phyloP scores from a whole-genome alignment of 2,888 invertebrate species.

The Hypomecis punctinalis region DNA sequence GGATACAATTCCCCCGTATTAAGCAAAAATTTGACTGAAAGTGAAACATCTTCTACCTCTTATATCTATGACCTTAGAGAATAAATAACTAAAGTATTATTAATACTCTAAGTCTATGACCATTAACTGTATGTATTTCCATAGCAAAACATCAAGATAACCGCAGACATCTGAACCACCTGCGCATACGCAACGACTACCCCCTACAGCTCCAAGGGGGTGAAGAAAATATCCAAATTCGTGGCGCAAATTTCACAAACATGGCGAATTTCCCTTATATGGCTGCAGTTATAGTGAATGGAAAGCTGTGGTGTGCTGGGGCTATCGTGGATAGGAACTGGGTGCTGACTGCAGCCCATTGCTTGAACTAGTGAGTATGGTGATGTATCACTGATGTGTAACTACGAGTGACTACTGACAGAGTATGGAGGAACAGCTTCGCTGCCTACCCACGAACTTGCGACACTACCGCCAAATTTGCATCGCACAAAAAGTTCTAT shows the following conservation, averaged over 20 bases:
- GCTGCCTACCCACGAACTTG: no score
- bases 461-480: no score
- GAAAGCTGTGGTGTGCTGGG: slow-evolving; percentile 76
- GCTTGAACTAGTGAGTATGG: slow-evolving; percentile 75
- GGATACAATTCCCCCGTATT: no score
- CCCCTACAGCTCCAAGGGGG: slow-evolving; percentile 39
- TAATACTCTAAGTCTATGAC: no score
- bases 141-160: background rate
- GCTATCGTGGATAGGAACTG: slow-evolving; percentile 74
- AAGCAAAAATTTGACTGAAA: no score
- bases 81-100: no score
- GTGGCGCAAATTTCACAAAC: slow-evolving; percentile 62
- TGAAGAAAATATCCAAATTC: slow-evolving; percentile 49
- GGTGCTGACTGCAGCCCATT: slow-evolving; percentile 78
- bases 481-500: no score
- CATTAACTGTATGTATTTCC: background rate
- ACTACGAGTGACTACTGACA: no score
- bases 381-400: background rate
- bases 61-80: no score
- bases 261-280: slow-evolving; percentile 73
- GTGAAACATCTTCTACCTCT: no score
- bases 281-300: slow-evolving; percentile 76
- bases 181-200: slow-evolving; percentile 58
- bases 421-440: no score
- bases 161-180: slow-evolving; percentile 9